Conservation (phyloP, 2,113 vertebrate species). For the Macaca mulatta region DNA sequence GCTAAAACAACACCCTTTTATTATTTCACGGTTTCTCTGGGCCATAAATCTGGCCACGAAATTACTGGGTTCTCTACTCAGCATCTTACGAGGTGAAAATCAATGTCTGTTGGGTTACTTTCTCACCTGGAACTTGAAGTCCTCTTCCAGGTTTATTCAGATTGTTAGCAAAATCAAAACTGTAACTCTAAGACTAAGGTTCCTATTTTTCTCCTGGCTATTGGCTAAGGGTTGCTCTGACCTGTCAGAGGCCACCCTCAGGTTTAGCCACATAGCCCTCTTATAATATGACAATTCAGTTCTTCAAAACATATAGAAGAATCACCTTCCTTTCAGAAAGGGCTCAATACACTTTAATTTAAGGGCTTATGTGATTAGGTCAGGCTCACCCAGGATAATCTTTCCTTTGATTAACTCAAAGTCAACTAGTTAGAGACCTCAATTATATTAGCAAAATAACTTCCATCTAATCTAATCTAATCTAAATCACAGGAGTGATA, state of each 20-base stretch:
- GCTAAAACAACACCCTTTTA: neutral
- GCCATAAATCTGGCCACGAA: neutral
- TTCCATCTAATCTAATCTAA: neutral
- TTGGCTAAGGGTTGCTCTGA: neutral
- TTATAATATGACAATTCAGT: neutral
- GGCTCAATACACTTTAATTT: neutral
- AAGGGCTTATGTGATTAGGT: neutral
- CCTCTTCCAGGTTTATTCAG: neutral
- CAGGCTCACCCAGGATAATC: neutral
- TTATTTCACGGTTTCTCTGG: neutral
- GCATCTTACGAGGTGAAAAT: neutral
- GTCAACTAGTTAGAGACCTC: neutral
- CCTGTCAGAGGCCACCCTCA: neutral
- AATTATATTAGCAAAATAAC: conserved; percentile 20
- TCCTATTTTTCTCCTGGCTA: neutral
- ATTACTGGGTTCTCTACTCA: neutral
- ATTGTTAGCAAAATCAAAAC: neutral
- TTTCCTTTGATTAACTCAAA: conserved; percentile 18
- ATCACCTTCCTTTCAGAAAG: neutral
- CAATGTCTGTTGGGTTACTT: neutral
- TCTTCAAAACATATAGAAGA: neutral
- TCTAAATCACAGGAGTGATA: neutral
- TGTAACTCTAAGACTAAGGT: neutral
- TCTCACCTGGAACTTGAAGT: neutral
- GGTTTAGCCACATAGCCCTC: neutral